Evolutionary conservation across 1,140 invertebrate genomes (phyloP), one percentile per base, ranked within the genome.

Genomic region (Daktulosphaira vitifoliae): DNA sequence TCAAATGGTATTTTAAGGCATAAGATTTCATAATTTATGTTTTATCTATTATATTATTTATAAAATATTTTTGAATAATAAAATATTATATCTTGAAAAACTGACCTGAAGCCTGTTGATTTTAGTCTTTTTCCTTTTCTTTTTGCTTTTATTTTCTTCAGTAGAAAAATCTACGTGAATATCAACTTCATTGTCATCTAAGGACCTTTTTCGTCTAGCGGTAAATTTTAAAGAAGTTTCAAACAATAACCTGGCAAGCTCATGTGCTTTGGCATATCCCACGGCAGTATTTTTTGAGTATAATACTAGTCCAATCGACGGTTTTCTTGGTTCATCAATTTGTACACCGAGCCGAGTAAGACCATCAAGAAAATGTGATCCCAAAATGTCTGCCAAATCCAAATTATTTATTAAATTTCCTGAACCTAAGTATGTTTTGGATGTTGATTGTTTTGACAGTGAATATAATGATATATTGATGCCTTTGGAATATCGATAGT

Each of bases 391-490:
- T 9, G 1, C 42, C 18, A 62, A 48, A 11, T 62, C 42, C 15
- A 62, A 46, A 15, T 18, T 33, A 9, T 20, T 29, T 2, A 15
- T 11, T 62, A 62, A 46, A 13, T 6, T 46, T 6, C 23, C 42
- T 1, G 56, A 20, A 3, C 56, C 56, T 26, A 62, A 29, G 23
- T 46, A 62, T 5, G 56, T 29, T 46, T 62, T 62, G 1, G 39
- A 46, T 20, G 13, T 3, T 7, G 42, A 20, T 29, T 48, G 56
- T 48, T 48, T 46, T 22, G 42, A 6, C 42, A 33, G 29, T 25
- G 56, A 46, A 13, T n/a, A 62, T 18, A 62, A n/a, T 11, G 56
- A 62, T 22, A 62, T 25, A 4, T 62, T 48, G 8, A 62, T 33
- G 5, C 39, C 16, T 0, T 48, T 46, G n/a, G 1, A 13, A 3